Conservation (phyloP, 2,113 vertebrate species). For the Scomber japonicus region DNA sequence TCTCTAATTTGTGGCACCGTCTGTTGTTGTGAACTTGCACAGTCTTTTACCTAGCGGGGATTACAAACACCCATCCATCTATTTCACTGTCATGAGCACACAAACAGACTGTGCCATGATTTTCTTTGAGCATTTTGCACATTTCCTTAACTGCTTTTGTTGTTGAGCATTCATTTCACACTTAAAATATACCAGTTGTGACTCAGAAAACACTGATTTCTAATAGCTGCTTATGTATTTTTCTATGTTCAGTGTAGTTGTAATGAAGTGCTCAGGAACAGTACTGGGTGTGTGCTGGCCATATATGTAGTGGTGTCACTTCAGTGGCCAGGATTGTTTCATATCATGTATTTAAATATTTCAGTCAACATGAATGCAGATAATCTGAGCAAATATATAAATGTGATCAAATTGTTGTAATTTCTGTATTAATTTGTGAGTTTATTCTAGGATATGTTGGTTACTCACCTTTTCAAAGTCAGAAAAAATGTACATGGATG, state of each 20-base stretch:
- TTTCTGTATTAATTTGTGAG: neutral
- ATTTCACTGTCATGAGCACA: constrained; percentile 4
- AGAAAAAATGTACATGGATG: too few relatives aligned
- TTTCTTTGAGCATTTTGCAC: neutral
- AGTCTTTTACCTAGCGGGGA: constrained; percentile 25
- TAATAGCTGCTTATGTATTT: neutral
- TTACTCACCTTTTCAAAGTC: neutral
- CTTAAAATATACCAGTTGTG: neutral
- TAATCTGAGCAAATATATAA: neutral
- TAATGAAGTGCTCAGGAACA: neutral
- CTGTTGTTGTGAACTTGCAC: constrained; percentile 36
- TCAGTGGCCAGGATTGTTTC: neutral
- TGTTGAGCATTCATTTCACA: constrained; percentile 2
- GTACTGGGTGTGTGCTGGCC: neutral
- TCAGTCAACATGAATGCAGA: neutral
- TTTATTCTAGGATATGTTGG: neutral
- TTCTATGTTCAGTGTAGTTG: neutral
- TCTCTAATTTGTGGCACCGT: constrained; percentile 33
- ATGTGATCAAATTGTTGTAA: too few relatives aligned
- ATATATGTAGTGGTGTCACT: neutral
- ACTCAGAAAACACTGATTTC: neutral
- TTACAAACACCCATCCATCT: constrained; percentile 21
- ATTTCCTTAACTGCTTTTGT: constrained; percentile 1
- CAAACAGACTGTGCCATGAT: neutral
- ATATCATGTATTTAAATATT: too few relatives aligned